Conservation (phyloP, 2,113 vertebrate species). For the Myotis brandtii region DNA sequence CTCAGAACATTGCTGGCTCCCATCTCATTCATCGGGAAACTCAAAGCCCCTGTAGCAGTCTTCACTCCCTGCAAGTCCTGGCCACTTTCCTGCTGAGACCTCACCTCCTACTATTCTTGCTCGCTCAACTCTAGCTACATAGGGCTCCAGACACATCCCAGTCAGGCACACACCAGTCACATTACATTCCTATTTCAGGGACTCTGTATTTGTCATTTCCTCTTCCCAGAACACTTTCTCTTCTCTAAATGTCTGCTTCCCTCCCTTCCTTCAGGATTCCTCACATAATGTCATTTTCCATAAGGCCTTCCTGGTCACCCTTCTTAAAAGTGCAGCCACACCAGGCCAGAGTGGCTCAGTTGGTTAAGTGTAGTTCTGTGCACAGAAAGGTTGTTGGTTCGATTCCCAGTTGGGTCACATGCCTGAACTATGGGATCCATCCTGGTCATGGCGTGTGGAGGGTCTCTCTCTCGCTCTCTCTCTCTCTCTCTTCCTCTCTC, state of each 20-base stretch:
- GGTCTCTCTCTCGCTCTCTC: no score
- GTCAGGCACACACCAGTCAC: background rate
- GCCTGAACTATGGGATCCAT: no score
- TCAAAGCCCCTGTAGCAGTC: background rate
- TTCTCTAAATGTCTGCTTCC: background rate
- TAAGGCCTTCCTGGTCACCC: background rate
- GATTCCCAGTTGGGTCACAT: no score
- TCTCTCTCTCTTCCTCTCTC: no score
- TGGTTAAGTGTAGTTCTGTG: no score
- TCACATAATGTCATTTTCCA: background rate
- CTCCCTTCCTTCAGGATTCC: background rate
- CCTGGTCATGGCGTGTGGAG: no score
- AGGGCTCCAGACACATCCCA: background rate
- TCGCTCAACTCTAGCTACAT: background rate
- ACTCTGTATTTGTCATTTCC: background rate
- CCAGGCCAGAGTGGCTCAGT: no score
- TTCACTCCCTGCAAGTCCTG: rapidly evolving
- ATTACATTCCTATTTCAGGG: background rate
- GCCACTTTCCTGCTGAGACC: no score
- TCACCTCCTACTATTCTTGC: background rate
- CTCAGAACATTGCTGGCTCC: background rate
- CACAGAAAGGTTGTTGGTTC: no score
- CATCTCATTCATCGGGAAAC: background rate
- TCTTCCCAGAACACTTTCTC: background rate
- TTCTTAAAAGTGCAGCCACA: background rate